A percentile compares a stretch with the other conserved stretches of the same genome.
These are phyloP conservation scores for Triplophysa siluroides DNA, from an alignment of 2,113 vertebrate genomes.

Conservation along the genomic window DNA sequence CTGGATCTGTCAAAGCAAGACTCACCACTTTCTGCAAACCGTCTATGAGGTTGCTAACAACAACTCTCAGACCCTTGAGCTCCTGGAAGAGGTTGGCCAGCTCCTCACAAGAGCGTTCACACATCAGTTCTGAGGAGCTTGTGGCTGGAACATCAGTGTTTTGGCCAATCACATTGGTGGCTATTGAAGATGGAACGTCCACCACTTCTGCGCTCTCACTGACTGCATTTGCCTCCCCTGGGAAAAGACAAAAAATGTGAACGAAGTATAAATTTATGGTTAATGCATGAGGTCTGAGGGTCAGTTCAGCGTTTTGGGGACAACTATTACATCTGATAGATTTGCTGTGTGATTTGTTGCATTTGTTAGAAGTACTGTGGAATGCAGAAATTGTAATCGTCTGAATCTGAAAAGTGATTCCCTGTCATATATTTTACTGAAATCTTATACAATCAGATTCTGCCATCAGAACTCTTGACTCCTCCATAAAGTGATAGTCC, in stretches of 20 bases:
- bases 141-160: constrained; percentile 61
- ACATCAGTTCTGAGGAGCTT: constrained; percentile 68
- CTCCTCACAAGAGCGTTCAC: constrained; percentile 89
- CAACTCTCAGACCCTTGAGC: constrained; percentile 83
- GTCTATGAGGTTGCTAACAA: constrained; percentile 85
- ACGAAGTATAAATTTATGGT: not conserved
- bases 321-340: not conserved
- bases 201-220: constrained; percentile 78
- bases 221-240: constrained; percentile 80
- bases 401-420: not conserved
- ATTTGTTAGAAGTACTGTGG: not conserved
- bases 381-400: not conserved
- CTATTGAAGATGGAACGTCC: constrained; percentile 71
- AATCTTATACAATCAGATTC: no score
- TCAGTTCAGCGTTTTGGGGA: not conserved
- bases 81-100: constrained; percentile 83
- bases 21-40: constrained; percentile 89
- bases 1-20: constrained; percentile 32
- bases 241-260: constrained; percentile 28
- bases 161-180: constrained; percentile 67
- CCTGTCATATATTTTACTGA: no score
- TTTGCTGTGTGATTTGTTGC: not conserved
- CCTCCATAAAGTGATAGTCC: no score
- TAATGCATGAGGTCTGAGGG: not conserved
- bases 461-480: no score